Base-by-base conservation (phyloP, 2,888 invertebrate genomes). In the Exephanes ischioxanthus region DNA sequence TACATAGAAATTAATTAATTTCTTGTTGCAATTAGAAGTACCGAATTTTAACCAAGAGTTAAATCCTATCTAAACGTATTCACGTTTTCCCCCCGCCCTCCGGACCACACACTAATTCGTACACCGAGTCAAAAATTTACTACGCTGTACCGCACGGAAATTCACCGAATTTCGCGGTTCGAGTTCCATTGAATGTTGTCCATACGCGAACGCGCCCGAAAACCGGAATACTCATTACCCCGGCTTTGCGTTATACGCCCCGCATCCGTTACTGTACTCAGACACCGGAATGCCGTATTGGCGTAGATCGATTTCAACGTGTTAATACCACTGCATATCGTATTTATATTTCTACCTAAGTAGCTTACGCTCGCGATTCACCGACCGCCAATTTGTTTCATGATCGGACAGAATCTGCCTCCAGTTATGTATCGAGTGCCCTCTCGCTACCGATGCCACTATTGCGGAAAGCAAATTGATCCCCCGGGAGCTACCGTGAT, bases 311-410 rank as follows among this genome's bases (percentile, higher is more conserved):
- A 75, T 63, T 85, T 76, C 71, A 82, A 76, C 37, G 72, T 80
- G 81, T 79, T 71, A 67, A 67, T 61, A 72, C 67, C 19, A 30
- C 53, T 68, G 70, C 45, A 67, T 55, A 78, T 37, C 48, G 53
- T 83, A 85, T 85, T 58, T 68, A 80, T 83, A 51, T 75, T 51
- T 72, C 58, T 71, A 85, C 80, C 80, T 83, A 85, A 85, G 83
- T 80, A 83, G 85, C 83, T 85, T 83, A 83, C 63, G 77, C 61
- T 11, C 80, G 45, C 71, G 73, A 85, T 85, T 83, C 33, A 80
- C 61, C 68, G 77, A 77, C 63, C 68, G 75, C 63, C 72, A 61
- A 83, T 83, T 76, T 77, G 83, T 83, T 85, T 80, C 67, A 85
- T 48, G 85, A 72, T 80, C 58, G 71, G 19, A 30, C 14, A 51